Evolutionary conservation across 2,888 invertebrate genomes (phyloP), one percentile per base, ranked within the genome.

Genomic region (Scotopteryx bipunctaria): DNA sequence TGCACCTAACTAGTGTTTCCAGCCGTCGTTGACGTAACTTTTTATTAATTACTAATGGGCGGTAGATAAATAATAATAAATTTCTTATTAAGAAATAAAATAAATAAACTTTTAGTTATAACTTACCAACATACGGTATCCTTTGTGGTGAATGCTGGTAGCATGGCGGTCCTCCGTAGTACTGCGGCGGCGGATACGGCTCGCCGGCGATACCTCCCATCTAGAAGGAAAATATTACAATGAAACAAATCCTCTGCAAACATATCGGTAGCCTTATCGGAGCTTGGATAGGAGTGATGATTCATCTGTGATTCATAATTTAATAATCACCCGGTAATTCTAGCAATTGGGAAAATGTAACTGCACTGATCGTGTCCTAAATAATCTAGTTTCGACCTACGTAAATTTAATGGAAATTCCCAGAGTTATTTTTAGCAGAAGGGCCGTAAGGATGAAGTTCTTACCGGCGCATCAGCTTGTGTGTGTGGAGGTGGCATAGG

Each of bases 121-220:
- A 91, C 92, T 91, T 71, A 93, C 93, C 93, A 78, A 93, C 91
- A 79, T 92, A 93, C 47, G 93, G 92, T 81, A 93, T 89, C 77
- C 93, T 91, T 76, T 93, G 91, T 65, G 94, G 89, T 59, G 95
- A 88, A 77, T 86, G 90, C 71, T 86, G 91, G 74, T 88, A 91
- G 73, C 86, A 90, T 60, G 85, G 91, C 56, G 91, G 82, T 45
- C 82, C 75, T 62, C 90, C 82, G 73, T 90, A 91, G 65, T 87
- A 91, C 71, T 91, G 92, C 63, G 92, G 86, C 55, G 83, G 86
- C 27, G 88, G 85, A 61, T 89, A 90, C 23, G 88, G 84, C 54
- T 89, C 90, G 58, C 78, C 73, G 42, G 80, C 82, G 14, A 89
- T 86, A 42, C 88, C 86, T 55, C 89, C 87, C 83, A 90, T 87